Base-by-base conservation (phyloP, 35 echinoderm and acorn worm genomes). In the Heliocidaris tuberculata region DNA sequence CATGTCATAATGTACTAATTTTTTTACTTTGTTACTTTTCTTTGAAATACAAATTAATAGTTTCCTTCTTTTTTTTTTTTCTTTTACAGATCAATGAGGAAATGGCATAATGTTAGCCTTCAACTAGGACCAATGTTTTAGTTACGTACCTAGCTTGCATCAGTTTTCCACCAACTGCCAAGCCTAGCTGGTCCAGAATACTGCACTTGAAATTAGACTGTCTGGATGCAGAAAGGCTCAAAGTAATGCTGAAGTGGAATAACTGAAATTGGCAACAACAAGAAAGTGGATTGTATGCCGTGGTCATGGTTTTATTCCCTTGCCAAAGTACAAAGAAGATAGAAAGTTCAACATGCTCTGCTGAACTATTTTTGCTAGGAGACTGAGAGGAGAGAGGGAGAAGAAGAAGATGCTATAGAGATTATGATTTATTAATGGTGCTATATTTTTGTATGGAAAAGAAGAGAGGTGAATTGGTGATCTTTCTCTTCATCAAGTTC, bases 371-470 rank as follows among this genome's bases (percentile, higher is more conserved):
- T n/a, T n/a, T n/a, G n/a, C n/a, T 42, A 1, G 35, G 35, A 42
- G 35, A 42, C 35, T 42, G 35, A 42, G n/a, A n/a, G n/a, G n/a
- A 24, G 65, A 78, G 65, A 78, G 65, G 5, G 21, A 19, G 65
- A 78, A 8, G 21, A 78, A 19, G 27, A 60, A 78, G 65, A 78
- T 78, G 65, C 65, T 78, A 78, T 78, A 78, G 19, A 78, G 65
- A 78, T 27, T 78, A 78, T 78, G 65, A 78, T 78, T 78, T 78
- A 78, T 78, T 78, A 78, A 27, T 78, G 65, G 65, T 78, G 65
- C 65, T 78, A 78, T 78, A 78, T 78, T 78, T 78, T 78, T 78
- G 65, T 78, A 78, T 78, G 65, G 65, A 78, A 78, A 78, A n/a
- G 65, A 78, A 78, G 65, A 78, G 21, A 78, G 21, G 65, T 78